These are phyloP conservation scores for Hypocryptadius cinnamomeus DNA, from an alignment of 2,113 vertebrate genomes.

Conservation along the genomic window DNA sequence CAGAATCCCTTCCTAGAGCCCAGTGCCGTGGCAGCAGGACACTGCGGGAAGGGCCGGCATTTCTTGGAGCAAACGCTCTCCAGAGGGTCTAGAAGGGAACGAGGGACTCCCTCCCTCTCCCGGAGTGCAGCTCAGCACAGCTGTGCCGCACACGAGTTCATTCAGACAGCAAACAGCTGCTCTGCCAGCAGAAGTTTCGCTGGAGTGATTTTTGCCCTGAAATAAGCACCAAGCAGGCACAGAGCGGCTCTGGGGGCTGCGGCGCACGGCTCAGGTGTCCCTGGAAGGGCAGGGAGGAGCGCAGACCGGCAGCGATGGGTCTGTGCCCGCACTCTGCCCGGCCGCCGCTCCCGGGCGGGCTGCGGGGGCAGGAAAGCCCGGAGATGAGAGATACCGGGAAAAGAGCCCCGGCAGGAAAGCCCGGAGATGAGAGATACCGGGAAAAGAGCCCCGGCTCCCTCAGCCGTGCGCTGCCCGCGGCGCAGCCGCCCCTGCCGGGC, in stretches of 20 bases:
- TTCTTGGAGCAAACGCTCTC: fast-evolving
- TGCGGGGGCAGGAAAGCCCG: no score
- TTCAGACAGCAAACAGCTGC: fast-evolving
- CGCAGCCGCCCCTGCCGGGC: neutral
- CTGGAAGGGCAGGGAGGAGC: no score
- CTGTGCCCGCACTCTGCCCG: neutral
- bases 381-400: neutral
- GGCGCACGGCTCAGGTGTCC: neutral
- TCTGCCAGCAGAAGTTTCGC: neutral
- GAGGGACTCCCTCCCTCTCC: fast-evolving
- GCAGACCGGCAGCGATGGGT: no score
- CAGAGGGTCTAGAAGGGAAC: neutral
- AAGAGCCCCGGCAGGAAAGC: no score
- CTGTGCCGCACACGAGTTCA: fast-evolving
- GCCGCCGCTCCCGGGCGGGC: neutral
- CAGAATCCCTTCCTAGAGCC: neutral
- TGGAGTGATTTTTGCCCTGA: fast-evolving
- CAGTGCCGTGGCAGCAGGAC: fast-evolving
- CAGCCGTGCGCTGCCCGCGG: neutral
- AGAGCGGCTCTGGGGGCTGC: neutral
- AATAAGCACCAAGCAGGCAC: neutral
- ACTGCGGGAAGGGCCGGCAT: fast-evolving
- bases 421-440: fast-evolving
- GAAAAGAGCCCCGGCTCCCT: no score
- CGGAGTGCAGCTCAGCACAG: neutral